Evolutionary conservation across 2,888 invertebrate species (phyloP).

Genomic region (Agapetus fuscipes): DNA sequence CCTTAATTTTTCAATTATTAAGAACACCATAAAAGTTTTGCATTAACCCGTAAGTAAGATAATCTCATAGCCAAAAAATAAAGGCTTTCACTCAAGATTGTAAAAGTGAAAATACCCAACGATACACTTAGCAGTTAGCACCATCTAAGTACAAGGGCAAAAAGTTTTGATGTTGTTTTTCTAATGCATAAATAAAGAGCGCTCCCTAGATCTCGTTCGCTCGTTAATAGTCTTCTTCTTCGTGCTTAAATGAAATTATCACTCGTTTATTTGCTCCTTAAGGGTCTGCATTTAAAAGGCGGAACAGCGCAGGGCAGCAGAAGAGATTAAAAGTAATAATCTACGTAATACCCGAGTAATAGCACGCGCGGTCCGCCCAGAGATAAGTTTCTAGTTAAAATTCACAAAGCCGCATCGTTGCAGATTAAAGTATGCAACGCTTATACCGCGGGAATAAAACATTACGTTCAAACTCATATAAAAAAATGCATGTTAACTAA

Average conservation of each 20-base stretch:
- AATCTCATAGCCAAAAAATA: not conserved
- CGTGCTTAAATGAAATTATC: too few species aligned
- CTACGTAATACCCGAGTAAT: slow-evolving; percentile 19
- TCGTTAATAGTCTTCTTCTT: too few species aligned
- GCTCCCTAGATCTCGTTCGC: too few species aligned
- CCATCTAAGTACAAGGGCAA: too few species aligned
- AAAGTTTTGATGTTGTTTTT: too few species aligned
- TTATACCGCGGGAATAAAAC: not conserved
- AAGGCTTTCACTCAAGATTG: too few species aligned
- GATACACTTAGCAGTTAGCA: too few species aligned
- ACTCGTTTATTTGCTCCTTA: slow-evolving; percentile 12
- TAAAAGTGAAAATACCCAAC: too few species aligned
- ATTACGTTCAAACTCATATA: too few species aligned
- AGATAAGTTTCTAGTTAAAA: slow-evolving; percentile 20
- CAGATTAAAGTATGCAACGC: slow-evolving; percentile 19
- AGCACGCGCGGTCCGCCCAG: slow-evolving; percentile 11
- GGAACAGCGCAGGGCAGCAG: slow-evolving; percentile 13
- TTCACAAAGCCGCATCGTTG: slow-evolving; percentile 19
- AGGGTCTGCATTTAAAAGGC: slow-evolving; percentile 17
- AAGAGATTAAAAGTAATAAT: slow-evolving; percentile 22
- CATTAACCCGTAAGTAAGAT: not conserved
- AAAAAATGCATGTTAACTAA: too few species aligned
- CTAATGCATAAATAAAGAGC: too few species aligned
- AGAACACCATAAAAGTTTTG: not conserved
- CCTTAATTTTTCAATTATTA: not conserved